Evolutionary conservation across 2,888 invertebrate species (phyloP).

Genomic region (Drosophila quinaria): DNA sequence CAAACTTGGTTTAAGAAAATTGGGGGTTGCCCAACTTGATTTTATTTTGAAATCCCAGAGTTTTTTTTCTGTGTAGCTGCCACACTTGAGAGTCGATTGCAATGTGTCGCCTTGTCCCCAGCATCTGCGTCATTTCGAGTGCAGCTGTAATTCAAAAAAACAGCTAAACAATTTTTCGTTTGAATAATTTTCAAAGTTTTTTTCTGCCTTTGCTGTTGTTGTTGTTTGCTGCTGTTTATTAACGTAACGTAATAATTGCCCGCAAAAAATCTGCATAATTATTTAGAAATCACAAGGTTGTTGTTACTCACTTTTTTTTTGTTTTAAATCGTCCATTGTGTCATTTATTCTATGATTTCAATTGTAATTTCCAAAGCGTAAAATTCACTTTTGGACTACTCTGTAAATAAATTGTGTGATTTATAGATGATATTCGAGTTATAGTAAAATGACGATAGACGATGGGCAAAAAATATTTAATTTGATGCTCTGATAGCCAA

Average conservation of each 20-base stretch:
- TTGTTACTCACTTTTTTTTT: constrained; percentile 44
- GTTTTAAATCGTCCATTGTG: constrained; percentile 20
- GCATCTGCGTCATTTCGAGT: constrained; percentile 71
- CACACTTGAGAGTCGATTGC: constrained; percentile 24
- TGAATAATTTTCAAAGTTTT: constrained; percentile 75
- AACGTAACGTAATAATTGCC: constrained; percentile 75
- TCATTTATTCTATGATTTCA: constrained; percentile 37
- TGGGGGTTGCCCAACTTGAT: too few species aligned
- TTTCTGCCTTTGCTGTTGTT: constrained; percentile 8
- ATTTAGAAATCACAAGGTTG: constrained; percentile 80
- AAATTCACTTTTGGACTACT: constrained; percentile 15
- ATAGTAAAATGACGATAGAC: too few species aligned
- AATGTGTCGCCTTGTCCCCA: constrained; percentile 56
- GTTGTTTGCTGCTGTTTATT: constrained; percentile 45
- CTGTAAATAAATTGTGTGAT: neutral
- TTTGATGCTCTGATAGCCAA: too few species aligned
- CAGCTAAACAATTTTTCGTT: constrained; percentile 64
- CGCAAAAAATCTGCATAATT: constrained; percentile 77
- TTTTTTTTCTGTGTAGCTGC: constrained; percentile 1
- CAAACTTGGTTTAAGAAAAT: too few species aligned
- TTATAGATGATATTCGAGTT: too few species aligned
- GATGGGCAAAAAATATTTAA: too few species aligned
- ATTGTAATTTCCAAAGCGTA: constrained; percentile 16
- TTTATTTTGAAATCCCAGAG: too few species aligned
- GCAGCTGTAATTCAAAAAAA: constrained; percentile 66